These are phyloP conservation scores for Heliconius hermathena DNA, from an alignment of 1,140 invertebrate species.

Conservation along the genomic window DNA sequence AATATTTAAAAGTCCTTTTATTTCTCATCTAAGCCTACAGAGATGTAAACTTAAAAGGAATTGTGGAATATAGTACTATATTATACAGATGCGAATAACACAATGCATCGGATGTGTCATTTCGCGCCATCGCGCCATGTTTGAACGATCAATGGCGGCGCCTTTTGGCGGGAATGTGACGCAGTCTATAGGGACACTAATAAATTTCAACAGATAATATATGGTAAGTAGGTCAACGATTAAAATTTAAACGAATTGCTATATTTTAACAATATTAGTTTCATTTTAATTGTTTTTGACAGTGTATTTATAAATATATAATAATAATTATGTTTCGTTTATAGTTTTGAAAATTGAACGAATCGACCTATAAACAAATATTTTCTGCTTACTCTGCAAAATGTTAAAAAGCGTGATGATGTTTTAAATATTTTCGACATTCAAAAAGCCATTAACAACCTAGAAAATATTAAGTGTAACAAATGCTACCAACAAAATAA, in stretches of 20 bases:
- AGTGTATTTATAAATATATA: not conserved
- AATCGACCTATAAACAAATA: too few relatives aligned
- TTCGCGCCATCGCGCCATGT: conserved; percentile 10
- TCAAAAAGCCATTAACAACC: too few relatives aligned
- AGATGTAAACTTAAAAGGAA: not conserved
- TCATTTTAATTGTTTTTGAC: not conserved
- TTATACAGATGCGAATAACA: not conserved
- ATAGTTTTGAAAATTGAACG: not conserved
- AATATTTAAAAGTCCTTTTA: not conserved
- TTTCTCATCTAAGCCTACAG: not conserved
- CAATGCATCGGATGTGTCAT: conserved; percentile 14
- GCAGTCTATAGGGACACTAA: conserved; percentile 6
- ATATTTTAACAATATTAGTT: not conserved
- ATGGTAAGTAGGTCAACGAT: conserved; percentile 8
- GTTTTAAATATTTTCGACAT: not conserved
- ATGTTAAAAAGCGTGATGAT: not conserved
- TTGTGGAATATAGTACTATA: not conserved
- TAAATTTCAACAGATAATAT: conserved; percentile 14
- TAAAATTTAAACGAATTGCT: not conserved
- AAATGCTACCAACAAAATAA: not conserved
- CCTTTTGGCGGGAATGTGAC: conserved; percentile 13
- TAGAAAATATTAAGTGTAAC: not conserved
- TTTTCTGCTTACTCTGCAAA: too few relatives aligned
- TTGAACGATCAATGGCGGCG: conserved; percentile 9
- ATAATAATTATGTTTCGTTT: not conserved